Percentiles rank a stretch among this genome's conserved stretches.
Conservation (phyloP, 2,888 invertebrate genomes). For the Hypselothyrea guttata region DNA sequence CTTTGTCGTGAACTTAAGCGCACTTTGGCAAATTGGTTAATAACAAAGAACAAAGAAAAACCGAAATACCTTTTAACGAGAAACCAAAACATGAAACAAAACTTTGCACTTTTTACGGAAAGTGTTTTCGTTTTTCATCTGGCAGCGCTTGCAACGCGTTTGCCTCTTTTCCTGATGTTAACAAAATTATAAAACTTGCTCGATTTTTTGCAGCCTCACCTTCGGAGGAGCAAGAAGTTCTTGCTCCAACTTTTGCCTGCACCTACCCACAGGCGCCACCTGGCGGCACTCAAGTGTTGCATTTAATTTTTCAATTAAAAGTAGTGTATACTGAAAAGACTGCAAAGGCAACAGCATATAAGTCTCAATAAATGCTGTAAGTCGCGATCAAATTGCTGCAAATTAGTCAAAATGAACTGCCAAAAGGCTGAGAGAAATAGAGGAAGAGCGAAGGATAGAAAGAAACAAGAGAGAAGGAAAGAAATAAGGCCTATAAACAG, state of each 20-base stretch:
- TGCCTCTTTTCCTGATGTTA: constrained; percentile 50
- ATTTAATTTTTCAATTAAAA: constrained; percentile 68
- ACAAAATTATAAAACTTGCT: constrained; percentile 73
- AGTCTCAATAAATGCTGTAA: constrained; percentile 33
- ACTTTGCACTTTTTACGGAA: constrained; percentile 61
- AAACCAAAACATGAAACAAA: constrained; percentile 63
- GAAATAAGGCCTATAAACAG: constrained; percentile 28
- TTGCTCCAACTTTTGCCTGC: constrained; percentile 46
- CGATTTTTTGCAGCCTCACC: constrained; percentile 39
- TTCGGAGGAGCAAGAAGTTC: constrained; percentile 68
- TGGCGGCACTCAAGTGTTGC: constrained; percentile 36
- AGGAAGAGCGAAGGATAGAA: background rate
- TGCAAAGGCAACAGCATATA: constrained; percentile 11
- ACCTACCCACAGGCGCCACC: background rate
- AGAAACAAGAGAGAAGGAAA: background rate
- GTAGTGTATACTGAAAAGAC: no score
- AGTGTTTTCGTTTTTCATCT: constrained; percentile 43
- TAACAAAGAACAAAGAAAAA: constrained; percentile 51
- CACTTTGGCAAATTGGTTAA: constrained; percentile 75
- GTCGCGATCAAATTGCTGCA: constrained; percentile 44
- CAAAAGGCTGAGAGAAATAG: background rate
- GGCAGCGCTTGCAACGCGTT: constrained; percentile 7
- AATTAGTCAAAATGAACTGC: constrained; percentile 47
- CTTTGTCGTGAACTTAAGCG: constrained; percentile 63
- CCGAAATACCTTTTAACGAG: constrained; percentile 57